Conservation (phyloP, 2,888 invertebrate genomes). For the Latrodectus elegans region DNA sequence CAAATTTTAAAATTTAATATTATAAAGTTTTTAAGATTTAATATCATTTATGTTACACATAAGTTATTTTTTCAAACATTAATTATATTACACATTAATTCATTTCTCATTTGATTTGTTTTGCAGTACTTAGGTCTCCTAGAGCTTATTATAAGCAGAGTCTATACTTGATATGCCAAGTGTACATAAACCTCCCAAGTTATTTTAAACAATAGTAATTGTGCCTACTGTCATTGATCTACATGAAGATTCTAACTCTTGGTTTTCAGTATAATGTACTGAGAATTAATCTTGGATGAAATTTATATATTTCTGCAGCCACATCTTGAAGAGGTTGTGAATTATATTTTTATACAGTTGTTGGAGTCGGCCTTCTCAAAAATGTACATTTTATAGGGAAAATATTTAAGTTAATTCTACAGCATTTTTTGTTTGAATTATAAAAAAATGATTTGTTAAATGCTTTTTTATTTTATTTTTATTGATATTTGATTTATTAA, state of each 20-base stretch:
- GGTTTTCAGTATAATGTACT: background rate
- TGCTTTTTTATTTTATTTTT: no score
- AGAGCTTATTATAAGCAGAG: slow-evolving; percentile 68
- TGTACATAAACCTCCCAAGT: slow-evolving; percentile 53
- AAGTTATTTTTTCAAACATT: no score
- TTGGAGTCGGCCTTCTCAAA: slow-evolving; percentile 20
- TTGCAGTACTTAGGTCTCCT: slow-evolving; percentile 56
- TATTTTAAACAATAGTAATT: slow-evolving; percentile 60
- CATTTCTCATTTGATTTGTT: background rate
- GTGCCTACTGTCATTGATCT: slow-evolving; percentile 54
- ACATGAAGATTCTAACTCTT: slow-evolving; percentile 51
- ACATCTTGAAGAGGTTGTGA: slow-evolving; percentile 3
- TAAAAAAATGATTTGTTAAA: no score
- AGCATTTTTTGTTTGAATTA: background rate
- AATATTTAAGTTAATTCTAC: slow-evolving; percentile 1
- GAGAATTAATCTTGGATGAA: slow-evolving; percentile 3
- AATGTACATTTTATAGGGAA: background rate
- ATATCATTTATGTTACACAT: no score
- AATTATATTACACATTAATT: no score
- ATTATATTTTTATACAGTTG: slow-evolving; percentile 60
- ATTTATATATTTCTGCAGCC: background rate
- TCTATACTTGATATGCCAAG: slow-evolving; percentile 61
- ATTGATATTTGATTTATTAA: no score
- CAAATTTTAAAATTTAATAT: background rate
- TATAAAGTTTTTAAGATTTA: no score